Evolutionary conservation across 2,888 invertebrate genomes (phyloP).

Genomic region (Bimastos eiseni): DNA sequence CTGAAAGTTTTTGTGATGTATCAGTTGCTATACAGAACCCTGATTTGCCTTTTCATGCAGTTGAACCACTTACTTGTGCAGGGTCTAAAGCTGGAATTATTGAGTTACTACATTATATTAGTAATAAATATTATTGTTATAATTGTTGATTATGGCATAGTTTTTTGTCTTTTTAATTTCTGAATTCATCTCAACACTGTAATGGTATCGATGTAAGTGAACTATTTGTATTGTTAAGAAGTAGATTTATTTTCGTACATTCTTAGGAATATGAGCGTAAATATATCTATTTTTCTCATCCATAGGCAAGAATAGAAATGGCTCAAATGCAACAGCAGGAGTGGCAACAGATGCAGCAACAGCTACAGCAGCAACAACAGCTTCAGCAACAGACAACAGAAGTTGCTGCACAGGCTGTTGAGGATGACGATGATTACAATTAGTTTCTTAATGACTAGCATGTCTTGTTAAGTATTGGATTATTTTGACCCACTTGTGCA

Average conservation of each 20-base stretch:
- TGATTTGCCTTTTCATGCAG: background rate
- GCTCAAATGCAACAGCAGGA: constrained; percentile 86
- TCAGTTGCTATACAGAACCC: background rate
- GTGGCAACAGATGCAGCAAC: constrained; percentile 81
- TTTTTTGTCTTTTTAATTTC: background rate
- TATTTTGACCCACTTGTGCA: background rate
- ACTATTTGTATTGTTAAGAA: background rate
- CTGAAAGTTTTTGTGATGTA: background rate
- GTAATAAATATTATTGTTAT: background rate
- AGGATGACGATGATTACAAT: constrained; percentile 45
- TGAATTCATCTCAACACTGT: background rate
- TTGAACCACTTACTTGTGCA: background rate
- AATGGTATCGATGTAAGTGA: background rate
- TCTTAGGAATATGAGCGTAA: background rate
- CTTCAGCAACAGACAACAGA: constrained; percentile 51
- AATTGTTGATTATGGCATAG: background rate
- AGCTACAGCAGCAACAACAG: constrained; percentile 60
- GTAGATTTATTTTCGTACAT: background rate
- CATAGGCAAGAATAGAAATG: constrained; percentile 82
- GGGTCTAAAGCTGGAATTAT: background rate
- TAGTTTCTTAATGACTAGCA: constrained; percentile 23
- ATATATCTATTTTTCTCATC: constrained; percentile 25
- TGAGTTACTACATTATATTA: background rate
- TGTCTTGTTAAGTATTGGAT: background rate
- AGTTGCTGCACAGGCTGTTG: constrained; percentile 23